phyloP scores from a whole-genome alignment of 1,140 invertebrate genomes.

The Hypsibius dujardini region DNA sequence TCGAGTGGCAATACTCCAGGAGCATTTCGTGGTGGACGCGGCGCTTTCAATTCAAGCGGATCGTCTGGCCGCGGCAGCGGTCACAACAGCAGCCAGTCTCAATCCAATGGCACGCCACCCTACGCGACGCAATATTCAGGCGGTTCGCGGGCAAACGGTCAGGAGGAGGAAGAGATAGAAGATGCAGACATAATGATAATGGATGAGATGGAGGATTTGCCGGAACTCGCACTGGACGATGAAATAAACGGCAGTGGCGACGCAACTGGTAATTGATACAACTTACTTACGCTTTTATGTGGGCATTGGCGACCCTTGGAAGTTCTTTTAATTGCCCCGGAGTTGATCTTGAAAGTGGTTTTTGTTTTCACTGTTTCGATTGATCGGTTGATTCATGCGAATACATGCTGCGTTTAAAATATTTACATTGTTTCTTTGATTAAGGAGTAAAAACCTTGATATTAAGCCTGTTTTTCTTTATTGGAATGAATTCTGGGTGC shows the following conservation, averaged over 20 bases:
- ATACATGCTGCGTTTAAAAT: no score
- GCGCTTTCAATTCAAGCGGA: not conserved
- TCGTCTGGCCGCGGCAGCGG: not conserved
- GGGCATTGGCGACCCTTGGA: not conserved
- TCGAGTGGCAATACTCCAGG: not conserved
- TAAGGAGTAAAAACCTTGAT: no score
- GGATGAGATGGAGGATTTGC: not conserved
- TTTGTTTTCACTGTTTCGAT: no score
- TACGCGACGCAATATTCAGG: not conserved
- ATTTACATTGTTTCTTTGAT: no score
- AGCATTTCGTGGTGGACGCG: not conserved
- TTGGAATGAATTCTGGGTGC: no score
- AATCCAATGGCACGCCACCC: not conserved
- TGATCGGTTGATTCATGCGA: no score
- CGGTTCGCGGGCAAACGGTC: not conserved
- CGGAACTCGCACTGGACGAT: not conserved
- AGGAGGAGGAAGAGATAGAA: not conserved
- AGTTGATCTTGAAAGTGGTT: no score
- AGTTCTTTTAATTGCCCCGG: no score
- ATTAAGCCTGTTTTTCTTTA: no score
- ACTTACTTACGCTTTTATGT: conserved; percentile 12
- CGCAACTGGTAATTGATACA: not conserved
- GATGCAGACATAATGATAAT: not conserved
- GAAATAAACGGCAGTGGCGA: not conserved
- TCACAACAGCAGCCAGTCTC: not conserved